Evolutionary conservation across 1,140 invertebrate genomes (phyloP).

Genomic region (Pogonognathellus flavescens): DNA sequence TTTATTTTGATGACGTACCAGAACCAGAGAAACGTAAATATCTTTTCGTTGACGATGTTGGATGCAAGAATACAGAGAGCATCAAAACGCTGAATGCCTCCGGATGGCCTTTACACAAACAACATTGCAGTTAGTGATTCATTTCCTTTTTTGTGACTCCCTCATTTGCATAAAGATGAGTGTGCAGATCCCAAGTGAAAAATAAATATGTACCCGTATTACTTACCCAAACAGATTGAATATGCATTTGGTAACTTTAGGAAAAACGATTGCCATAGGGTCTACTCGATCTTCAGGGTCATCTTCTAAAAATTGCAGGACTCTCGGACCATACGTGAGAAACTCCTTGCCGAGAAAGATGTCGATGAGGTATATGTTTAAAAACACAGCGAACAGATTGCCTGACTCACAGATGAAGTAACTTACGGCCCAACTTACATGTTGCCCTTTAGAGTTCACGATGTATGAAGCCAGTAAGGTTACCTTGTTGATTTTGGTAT

Average conservation of each 20-base stretch:
- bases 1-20: constrained; percentile 32
- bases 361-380: constrained; percentile 86
- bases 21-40: constrained; percentile 68
- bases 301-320: constrained; percentile 84
- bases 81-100: constrained; percentile 74
- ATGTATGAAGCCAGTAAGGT: constrained; percentile 42
- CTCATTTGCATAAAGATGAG: constrained; percentile 22
- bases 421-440: constrained; percentile 66
- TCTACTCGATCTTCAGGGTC: constrained; percentile 77
- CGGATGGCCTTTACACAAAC: constrained; percentile 75
- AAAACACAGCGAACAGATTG: constrained; percentile 73
- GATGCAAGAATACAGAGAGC: constrained; percentile 88
- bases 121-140: constrained; percentile 19
- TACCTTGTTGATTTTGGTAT: background rate
- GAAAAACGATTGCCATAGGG: constrained; percentile 81
- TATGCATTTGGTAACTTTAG: constrained; percentile 87
- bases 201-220: background rate
- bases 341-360: constrained; percentile 89
- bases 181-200: background rate
- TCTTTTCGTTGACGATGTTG: constrained; percentile 93
- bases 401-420: constrained; percentile 86
- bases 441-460: constrained; percentile 42
- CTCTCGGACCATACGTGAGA: constrained; percentile 86
- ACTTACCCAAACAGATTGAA: constrained; percentile 52
- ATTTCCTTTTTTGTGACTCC: constrained; percentile 33